Conservation (phyloP, 1,140 invertebrate species). For the Phymorhynchus buccinoides region DNA sequence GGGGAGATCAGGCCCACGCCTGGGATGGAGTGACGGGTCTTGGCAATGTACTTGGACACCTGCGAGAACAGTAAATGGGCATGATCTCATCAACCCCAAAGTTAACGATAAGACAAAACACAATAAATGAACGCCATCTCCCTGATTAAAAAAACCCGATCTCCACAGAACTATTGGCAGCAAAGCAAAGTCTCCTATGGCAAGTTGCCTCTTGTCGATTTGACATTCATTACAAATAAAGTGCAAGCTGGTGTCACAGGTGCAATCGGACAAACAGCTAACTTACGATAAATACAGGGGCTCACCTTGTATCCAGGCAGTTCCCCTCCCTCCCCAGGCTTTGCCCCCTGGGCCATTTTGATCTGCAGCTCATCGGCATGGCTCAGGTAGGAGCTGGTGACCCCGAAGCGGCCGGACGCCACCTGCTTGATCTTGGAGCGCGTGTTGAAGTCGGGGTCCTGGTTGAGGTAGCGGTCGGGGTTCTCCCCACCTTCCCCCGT, state of each 20-base stretch:
- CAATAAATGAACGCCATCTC: too few relatives aligned
- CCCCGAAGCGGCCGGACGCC: slow-evolving; percentile 97
- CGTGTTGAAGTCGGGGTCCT: slow-evolving; percentile 80
- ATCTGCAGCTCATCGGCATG: slow-evolving; percentile 82
- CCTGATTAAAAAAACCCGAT: too few relatives aligned
- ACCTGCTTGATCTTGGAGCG: slow-evolving; percentile 86
- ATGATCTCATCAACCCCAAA: too few relatives aligned
- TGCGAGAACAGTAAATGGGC: too few relatives aligned
- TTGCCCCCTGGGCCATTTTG: slow-evolving; percentile 75
- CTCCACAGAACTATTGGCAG: too few relatives aligned
- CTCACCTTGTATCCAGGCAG: slow-evolving; percentile 73
- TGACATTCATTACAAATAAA: too few relatives aligned
- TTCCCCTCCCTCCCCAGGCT: slow-evolving; percentile 74
- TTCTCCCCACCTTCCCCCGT: slow-evolving; percentile 94
- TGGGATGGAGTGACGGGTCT: slow-evolving; percentile 93
- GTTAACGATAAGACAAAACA: too few relatives aligned
- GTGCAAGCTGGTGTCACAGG: too few relatives aligned
- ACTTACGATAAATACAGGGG: background rate
- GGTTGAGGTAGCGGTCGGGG: slow-evolving; percentile 84
- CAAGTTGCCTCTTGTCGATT: too few relatives aligned
- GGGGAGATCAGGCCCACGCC: slow-evolving; percentile 99
- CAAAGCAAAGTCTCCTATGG: too few relatives aligned
- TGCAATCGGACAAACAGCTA: too few relatives aligned
- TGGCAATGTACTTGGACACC: slow-evolving; percentile 80
- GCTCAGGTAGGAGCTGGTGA: slow-evolving; percentile 96